phyloP scores from a whole-genome alignment of 2,888 invertebrate genomes.

The Troides helena region DNA sequence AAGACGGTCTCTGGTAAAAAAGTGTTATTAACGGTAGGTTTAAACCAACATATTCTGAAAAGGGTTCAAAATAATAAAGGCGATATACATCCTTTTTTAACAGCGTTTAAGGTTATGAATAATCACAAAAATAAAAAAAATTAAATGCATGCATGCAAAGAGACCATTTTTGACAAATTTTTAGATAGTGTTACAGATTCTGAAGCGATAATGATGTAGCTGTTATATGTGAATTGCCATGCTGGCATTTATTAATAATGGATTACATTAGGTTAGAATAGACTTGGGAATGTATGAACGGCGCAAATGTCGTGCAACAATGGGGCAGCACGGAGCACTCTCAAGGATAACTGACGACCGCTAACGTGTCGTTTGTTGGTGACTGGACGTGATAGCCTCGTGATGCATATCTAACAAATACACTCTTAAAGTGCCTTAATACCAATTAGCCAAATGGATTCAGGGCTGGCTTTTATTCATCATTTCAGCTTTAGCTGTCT shows the following conservation, averaged over 20 bases:
- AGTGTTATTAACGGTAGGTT: not conserved
- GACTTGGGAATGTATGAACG: conserved; percentile 1
- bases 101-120: not conserved
- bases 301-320: conserved; percentile 45
- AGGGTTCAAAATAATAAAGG: not conserved
- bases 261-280: not conserved
- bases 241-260: not conserved
- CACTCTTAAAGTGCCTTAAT: conserved; percentile 32
- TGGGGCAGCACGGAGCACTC: conserved; percentile 49
- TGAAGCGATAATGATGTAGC: no score
- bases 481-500: not conserved
- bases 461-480: conserved; percentile 49
- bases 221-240: no score
- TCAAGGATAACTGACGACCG: conserved; percentile 59
- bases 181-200: no score
- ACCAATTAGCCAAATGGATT: conserved; percentile 66
- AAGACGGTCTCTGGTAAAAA: no score
- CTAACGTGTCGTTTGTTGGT: conserved; percentile 60
- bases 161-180: no score
- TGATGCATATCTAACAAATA: conserved; percentile 63
- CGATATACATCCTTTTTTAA: not conserved
- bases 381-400: conserved; percentile 39
- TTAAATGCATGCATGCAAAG: no score
- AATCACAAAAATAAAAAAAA: not conserved
- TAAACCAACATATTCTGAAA: not conserved